Base-by-base conservation (phyloP, 2,113 vertebrate genomes). In the Pomatorhinus ruficollis region DNA sequence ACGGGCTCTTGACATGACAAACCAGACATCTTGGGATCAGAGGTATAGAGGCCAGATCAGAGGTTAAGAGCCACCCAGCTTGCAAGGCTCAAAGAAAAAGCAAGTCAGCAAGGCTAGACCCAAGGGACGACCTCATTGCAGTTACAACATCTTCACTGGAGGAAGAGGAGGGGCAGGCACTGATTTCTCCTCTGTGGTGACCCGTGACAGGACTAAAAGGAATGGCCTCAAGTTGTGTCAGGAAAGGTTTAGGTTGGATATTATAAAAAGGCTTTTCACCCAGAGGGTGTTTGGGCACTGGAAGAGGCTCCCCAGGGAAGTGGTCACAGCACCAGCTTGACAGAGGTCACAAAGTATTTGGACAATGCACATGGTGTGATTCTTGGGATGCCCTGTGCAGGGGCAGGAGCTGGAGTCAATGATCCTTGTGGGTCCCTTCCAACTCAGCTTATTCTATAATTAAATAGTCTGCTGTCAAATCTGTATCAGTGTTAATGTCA, bases 361-460 rank as follows among this genome's bases (percentile, higher is more conserved):
- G 35, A 49, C 20, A 76, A 7, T 6, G 37, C 44, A 44, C 21
- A 42, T 5, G 31, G 25, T 44, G 61, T 37, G 27, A 68, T 1
- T 42, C 52, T 21, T 57, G 83, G 30, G 12, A 15, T 24, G 50
- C 7, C 14, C 44, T 50, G 44, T 44, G 31, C 39, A 27, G 10
- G 18, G 21, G 4, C 25, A 35, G 52, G 25, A 76, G 10, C 1
- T 59, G 17, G 37, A 33, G 5, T 42, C 1, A 0, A 31, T 35
- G 42, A 57, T 57, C 20, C 22, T 76, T 22, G 17, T 44, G 37
- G 22, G 14, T 31, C 17, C 27, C 45, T 52, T 68, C 22, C 17
- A 44, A 60, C 27, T 52, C 53, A 52, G 7, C 22, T 12, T 52
- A 68, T 39, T 60, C 12, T 33, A 37, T 33, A 49, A 56, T 31